These are phyloP conservation scores for Tachysurus vachellii DNA, from an alignment of 2,113 vertebrate species.

Conservation along the genomic window DNA sequence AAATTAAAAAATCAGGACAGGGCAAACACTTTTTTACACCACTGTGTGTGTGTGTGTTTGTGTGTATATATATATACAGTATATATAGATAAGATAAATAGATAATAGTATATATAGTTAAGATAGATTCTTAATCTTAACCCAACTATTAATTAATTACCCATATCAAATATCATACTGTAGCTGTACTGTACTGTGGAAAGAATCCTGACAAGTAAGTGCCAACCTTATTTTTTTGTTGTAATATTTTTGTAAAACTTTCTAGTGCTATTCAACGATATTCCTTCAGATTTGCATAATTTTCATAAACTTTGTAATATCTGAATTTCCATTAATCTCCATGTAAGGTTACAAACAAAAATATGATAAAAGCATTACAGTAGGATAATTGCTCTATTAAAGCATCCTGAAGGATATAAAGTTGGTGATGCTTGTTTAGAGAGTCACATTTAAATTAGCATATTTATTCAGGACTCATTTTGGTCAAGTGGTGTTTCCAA, in stretches of 20 bases:
- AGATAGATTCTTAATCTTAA: background rate
- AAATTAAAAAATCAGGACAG: too few species aligned
- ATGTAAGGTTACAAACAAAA: background rate
- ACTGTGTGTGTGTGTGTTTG: too few species aligned
- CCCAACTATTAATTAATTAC: too few species aligned
- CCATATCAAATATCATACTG: background rate
- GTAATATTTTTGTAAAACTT: background rate
- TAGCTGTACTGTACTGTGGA: background rate
- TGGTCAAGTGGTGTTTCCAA: background rate
- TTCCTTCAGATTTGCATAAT: background rate
- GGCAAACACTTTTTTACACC: too few species aligned
- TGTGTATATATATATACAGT: too few species aligned
- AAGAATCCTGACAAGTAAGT: background rate
- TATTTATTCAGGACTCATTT: background rate
- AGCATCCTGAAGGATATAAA: background rate
- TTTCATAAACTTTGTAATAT: conserved; percentile 7
- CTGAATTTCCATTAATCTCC: background rate
- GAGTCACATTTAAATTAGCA: conserved; percentile 5
- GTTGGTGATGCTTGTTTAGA: background rate
- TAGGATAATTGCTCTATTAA: conserved; percentile 7
- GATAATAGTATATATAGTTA: too few species aligned
- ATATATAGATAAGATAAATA: too few species aligned
- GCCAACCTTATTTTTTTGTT: background rate
- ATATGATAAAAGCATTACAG: background rate
- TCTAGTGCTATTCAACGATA: background rate